Percentiles rank a stretch among this genome's conserved stretches.
Evolutionary conservation across 2,797 vertebrate genomes (phyloP).

Genomic region (Danio choprae): DNA sequence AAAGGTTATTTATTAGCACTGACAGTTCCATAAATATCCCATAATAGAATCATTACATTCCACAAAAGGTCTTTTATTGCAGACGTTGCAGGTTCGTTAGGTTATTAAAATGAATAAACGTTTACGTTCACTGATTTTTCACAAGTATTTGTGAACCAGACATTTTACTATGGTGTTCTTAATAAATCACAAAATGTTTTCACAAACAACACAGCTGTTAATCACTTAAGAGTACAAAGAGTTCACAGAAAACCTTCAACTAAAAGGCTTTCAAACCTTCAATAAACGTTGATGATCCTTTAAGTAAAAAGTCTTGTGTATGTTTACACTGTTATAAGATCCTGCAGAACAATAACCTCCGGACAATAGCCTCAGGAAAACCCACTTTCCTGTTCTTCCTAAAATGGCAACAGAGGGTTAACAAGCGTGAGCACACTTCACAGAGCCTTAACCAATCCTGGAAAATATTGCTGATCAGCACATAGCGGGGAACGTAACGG

Average conservation of each 20-base stretch:
- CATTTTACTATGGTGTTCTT: too few species aligned
- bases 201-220: neutral
- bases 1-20: too few species aligned
- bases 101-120: too few species aligned
- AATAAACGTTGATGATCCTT: conserved; percentile 4
- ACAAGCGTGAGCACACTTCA: conserved; percentile 46
- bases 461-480: conserved; percentile 62
- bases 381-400: conserved; percentile 54
- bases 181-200: neutral
- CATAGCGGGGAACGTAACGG: conserved; percentile 50
- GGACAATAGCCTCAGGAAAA: conserved; percentile 61
- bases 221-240: neutral
- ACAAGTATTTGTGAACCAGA: too few species aligned
- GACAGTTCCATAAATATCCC: too few species aligned
- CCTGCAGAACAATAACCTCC: conserved; percentile 29
- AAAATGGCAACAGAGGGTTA: conserved; percentile 57
- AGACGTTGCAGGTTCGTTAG: too few species aligned
- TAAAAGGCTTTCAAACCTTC: conserved; percentile 6
- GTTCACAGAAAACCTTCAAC: neutral
- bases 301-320: neutral
- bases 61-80: too few species aligned
- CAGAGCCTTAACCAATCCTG: conserved; percentile 53
- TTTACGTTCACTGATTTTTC: too few species aligned
- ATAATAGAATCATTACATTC: too few species aligned
- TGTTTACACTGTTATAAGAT: conserved; percentile 35